These are phyloP conservation scores for Listrodromus nycthemerus DNA, from an alignment of 2,888 invertebrate genomes.

Conservation along the genomic window DNA sequence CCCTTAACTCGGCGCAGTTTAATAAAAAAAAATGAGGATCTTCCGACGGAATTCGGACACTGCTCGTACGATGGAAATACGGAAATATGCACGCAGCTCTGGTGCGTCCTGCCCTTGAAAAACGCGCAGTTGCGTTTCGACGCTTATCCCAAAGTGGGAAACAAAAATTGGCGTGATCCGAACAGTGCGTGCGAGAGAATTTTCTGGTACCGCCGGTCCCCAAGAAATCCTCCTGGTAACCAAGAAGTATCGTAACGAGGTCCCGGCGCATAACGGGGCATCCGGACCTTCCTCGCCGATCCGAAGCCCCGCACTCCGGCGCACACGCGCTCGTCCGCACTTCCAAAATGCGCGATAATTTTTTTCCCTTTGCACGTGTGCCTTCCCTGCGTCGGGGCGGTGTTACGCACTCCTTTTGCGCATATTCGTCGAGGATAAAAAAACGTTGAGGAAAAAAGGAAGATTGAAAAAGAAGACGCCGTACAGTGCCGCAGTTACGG, in stretches of 20 bases:
- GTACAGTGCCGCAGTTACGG: slow-evolving; percentile 37
- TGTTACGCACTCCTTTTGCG: slow-evolving; percentile 2
- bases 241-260: slow-evolving; percentile 61
- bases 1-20: background rate
- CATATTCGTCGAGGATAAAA: slow-evolving; percentile 29
- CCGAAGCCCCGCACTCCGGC: background rate
- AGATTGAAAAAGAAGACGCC: slow-evolving; percentile 7
- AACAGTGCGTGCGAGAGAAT: slow-evolving; percentile 29
- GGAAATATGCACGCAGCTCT: slow-evolving; percentile 37
- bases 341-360: slow-evolving; percentile 50
- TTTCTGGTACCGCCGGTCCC: slow-evolving; percentile 8
- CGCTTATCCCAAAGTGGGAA: slow-evolving; percentile 57
- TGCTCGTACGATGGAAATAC: background rate
- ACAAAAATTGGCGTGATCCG: slow-evolving; percentile 54
- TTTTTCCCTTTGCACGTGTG: slow-evolving; percentile 28
- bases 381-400: background rate
- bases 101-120: slow-evolving; percentile 49
- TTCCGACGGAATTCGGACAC: background rate
- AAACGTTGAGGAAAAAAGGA: background rate
- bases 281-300: slow-evolving; percentile 11
- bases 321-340: slow-evolving; percentile 42
- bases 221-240: slow-evolving; percentile 17
- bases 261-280: slow-evolving; percentile 62
- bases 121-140: slow-evolving; percentile 57
- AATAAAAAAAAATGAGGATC: background rate